Evolutionary conservation across 2,888 invertebrate species (phyloP).

Genomic region (Polymixis lichenea): DNA sequence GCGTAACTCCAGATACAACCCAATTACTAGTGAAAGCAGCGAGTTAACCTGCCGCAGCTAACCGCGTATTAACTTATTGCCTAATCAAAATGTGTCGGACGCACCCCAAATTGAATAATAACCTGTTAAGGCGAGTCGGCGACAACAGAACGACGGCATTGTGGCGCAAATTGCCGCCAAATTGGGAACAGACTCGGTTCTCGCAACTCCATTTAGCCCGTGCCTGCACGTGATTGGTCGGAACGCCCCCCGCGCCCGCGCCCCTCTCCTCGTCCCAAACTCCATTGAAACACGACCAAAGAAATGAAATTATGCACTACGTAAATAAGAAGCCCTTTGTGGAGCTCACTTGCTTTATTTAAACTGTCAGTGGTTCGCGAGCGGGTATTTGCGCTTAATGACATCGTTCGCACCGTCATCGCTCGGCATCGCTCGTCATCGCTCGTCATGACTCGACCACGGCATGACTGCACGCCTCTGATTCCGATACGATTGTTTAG

Average conservation of each 20-base stretch:
- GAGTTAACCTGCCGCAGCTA: constrained; percentile 74
- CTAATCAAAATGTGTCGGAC: constrained; percentile 87
- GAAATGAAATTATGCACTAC: constrained; percentile 88
- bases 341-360: constrained; percentile 78
- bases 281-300: constrained; percentile 77
- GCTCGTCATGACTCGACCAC: constrained; percentile 20
- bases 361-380: constrained; percentile 72
- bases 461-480: constrained; percentile 12
- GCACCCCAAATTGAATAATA: constrained; percentile 88
- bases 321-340: constrained; percentile 85
- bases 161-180: constrained; percentile 88
- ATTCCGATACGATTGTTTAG: constrained; percentile 37
- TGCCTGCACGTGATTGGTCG: constrained; percentile 89
- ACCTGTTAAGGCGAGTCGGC: constrained; percentile 82
- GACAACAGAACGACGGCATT: constrained; percentile 80
- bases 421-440: constrained; percentile 29
- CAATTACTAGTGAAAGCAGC: constrained; percentile 58
- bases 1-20: constrained; percentile 55
- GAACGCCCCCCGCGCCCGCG: constrained; percentile 77
- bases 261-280: constrained; percentile 65
- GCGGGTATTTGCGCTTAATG: constrained; percentile 72
- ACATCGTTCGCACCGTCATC: constrained; percentile 48
- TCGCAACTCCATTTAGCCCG: constrained; percentile 85
- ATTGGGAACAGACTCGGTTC: constrained; percentile 86
- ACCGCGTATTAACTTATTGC: constrained; percentile 84